These are phyloP conservation scores for Dendronephthya gigantea DNA, from an alignment of 64 coral and sea anemone species.

Conservation along the genomic window DNA sequence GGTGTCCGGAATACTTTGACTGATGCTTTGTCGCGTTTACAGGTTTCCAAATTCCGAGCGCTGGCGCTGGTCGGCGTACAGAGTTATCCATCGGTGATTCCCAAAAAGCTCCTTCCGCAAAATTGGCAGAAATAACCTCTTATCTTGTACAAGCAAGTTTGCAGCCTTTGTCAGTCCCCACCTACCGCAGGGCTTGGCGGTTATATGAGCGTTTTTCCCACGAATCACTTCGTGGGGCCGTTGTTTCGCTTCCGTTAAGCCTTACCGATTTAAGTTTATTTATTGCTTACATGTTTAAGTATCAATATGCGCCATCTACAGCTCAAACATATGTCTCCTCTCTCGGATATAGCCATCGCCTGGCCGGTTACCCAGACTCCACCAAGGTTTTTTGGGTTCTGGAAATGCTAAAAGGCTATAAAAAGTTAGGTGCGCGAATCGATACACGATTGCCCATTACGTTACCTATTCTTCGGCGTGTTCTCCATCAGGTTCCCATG, in stretches of 20 bases:
- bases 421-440: background rate
- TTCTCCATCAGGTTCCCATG: background rate
- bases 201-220: background rate
- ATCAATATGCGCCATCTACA: background rate
- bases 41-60: background rate
- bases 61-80: background rate
- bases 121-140: background rate
- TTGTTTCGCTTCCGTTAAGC: background rate
- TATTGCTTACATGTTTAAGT: background rate
- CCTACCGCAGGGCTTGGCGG: background rate
- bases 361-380: background rate
- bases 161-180: background rate
- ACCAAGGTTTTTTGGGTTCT: conserved; percentile 14
- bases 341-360: background rate
- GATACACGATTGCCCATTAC: conserved; percentile 23
- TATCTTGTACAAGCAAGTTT: background rate
- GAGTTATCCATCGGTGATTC: background rate
- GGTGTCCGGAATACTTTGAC: background rate
- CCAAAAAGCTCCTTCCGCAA: background rate
- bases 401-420: conserved; percentile 30
- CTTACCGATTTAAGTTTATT: background rate
- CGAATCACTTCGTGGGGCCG: no score
- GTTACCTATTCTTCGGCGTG: background rate
- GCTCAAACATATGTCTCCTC: background rate
- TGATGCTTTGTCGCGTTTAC: background rate